phyloP scores from a whole-genome alignment of 2,113 vertebrate species.

The Triplophysa tibetana region DNA sequence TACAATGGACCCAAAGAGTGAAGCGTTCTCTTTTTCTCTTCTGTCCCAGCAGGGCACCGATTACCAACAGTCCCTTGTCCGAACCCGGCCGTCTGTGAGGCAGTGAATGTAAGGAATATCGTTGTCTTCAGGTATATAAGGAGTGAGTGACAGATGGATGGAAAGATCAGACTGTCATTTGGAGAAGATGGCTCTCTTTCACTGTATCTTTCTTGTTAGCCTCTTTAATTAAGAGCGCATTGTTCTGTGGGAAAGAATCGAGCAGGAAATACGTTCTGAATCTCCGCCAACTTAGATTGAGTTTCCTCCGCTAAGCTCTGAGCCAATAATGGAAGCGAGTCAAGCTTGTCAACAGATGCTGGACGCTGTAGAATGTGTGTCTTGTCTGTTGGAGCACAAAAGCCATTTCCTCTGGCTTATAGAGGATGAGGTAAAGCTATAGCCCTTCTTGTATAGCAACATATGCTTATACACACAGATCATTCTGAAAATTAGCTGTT shows the following conservation, averaged over 20 bases:
- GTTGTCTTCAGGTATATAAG: too few species aligned
- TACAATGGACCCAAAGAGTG: too few species aligned
- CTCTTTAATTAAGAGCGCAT: slow-evolving; percentile 81
- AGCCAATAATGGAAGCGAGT: slow-evolving; percentile 76
- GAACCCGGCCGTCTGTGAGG: slow-evolving; percentile 40
- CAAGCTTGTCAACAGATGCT: slow-evolving; percentile 82
- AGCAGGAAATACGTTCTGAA: slow-evolving; percentile 76
- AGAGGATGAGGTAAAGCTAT: slow-evolving; percentile 42
- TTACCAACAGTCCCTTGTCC: slow-evolving; percentile 57
- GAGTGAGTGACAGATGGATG: slow-evolving; percentile 62
- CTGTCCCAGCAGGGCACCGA: slow-evolving; percentile 42
- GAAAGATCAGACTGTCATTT: slow-evolving; percentile 63
- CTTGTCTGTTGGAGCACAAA: slow-evolving; percentile 69
- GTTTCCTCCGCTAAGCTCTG: slow-evolving; percentile 71
- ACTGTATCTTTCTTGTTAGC: slow-evolving; percentile 77
- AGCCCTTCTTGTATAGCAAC: background rate
- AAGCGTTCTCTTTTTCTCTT: slow-evolving; percentile 29
- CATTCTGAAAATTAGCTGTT: background rate
- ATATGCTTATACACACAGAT: background rate
- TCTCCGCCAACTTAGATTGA: slow-evolving; percentile 75
- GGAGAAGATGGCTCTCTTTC: slow-evolving; percentile 53
- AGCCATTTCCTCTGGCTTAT: slow-evolving; percentile 71
- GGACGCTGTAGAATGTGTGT: slow-evolving; percentile 73
- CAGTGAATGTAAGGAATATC: background rate
- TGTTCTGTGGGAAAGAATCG: slow-evolving; percentile 70